Percentiles rank a stretch among this genome's conserved stretches.
These are phyloP conservation scores for Pardalotus punctatus DNA, from an alignment of 2,113 vertebrate species.

Conservation along the genomic window DNA sequence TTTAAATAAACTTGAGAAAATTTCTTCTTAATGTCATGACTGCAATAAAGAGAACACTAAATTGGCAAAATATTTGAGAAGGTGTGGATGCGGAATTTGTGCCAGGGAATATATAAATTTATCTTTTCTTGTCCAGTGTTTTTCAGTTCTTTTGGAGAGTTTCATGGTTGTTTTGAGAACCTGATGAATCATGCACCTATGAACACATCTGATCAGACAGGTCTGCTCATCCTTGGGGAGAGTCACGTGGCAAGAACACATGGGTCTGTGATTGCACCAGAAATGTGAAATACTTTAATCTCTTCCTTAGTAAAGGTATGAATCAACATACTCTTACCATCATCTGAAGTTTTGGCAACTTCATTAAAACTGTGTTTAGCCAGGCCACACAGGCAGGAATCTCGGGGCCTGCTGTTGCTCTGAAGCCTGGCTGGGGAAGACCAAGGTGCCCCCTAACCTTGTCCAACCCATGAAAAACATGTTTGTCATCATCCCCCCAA, in stretches of 20 bases:
- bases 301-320: background rate
- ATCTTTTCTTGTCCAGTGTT: background rate
- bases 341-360: background rate
- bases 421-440: fast-evolving
- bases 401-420: background rate
- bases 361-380: fast-evolving
- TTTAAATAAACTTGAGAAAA: background rate
- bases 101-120: background rate
- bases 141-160: background rate
- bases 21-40: background rate
- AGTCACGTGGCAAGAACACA: background rate
- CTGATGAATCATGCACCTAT: background rate
- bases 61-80: background rate
- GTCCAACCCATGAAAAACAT: fast-evolving
- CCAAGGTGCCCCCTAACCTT: fast-evolving
- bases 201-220: background rate
- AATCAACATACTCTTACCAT: background rate
- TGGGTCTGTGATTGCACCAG: background rate
- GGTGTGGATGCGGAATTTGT: background rate
- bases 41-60: background rate
- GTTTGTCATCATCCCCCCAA: fast-evolving
- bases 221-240: background rate
- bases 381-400: fast-evolving
- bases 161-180: background rate
- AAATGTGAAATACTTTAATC: background rate